Evolutionary conservation across 2,797 vertebrate genomes (phyloP).

Genomic region (Chaunax sp.): DNA sequence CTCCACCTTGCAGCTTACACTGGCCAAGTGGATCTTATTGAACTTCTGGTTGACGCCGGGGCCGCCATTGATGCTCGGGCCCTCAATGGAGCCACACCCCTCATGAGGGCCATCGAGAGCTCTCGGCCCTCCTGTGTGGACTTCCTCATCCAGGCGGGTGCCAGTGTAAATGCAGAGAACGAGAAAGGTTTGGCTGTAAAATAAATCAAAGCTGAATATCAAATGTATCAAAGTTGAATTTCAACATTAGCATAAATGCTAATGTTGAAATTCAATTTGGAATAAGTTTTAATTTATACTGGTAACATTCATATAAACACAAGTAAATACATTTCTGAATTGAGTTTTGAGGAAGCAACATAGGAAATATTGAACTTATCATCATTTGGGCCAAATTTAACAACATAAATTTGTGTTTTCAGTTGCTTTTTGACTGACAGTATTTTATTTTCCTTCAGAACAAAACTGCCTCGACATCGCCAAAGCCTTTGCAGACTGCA

Average conservation of each 20-base stretch:
- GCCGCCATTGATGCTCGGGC: conserved; percentile 83
- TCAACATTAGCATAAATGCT: background rate
- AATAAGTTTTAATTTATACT: background rate
- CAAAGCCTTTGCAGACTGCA: conserved; percentile 82
- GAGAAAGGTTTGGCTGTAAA: conserved; percentile 84
- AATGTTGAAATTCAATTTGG: background rate
- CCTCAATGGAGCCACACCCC: conserved; percentile 87
- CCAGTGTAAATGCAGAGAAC: conserved; percentile 83
- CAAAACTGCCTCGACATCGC: conserved; percentile 88
- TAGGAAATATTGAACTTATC: background rate
- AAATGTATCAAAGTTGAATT: too few species aligned
- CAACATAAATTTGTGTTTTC: background rate
- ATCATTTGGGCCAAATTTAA: background rate
- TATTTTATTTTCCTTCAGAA: conserved; percentile 73
- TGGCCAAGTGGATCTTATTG: conserved; percentile 87
- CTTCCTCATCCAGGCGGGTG: conserved; percentile 87
- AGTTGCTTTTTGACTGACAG: conserved; percentile 13
- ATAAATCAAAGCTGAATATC: background rate
- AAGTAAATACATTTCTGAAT: background rate
- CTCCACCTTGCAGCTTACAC: conserved; percentile 93
- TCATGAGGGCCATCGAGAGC: conserved; percentile 92
- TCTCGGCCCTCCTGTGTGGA: conserved; percentile 88
- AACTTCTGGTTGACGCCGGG: conserved; percentile 87
- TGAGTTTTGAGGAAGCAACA: background rate
- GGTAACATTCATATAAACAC: background rate